These are phyloP conservation scores for Sebastes umbrosus DNA, from an alignment of 2,797 vertebrate genomes.

Conservation along the genomic window DNA sequence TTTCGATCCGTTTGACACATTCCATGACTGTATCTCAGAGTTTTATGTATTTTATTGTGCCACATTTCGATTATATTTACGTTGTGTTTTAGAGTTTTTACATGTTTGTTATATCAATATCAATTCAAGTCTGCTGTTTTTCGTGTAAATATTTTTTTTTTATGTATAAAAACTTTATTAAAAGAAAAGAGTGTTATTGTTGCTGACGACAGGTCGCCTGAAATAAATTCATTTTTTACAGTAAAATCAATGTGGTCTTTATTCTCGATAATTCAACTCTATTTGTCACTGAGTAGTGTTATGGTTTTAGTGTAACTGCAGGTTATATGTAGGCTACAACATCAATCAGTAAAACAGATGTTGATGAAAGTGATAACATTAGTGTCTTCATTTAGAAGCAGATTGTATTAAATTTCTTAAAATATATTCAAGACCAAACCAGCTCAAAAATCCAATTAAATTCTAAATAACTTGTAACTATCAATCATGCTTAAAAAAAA, in stretches of 20 bases:
- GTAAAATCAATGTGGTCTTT: conserved; percentile 27
- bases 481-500: background rate
- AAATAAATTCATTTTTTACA: conserved; percentile 65
- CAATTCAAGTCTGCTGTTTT: conserved; percentile 4
- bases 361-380: too few relatives aligned
- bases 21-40: conserved; percentile 53
- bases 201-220: conserved; percentile 9
- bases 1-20: conserved; percentile 58
- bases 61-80: conserved; percentile 14
- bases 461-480: background rate
- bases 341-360: background rate
- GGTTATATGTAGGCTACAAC: background rate
- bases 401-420: too few relatives aligned
- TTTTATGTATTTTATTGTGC: conserved; percentile 8
- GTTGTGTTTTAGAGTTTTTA: conserved; percentile 18
- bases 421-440: background rate
- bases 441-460: background rate
- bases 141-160: conserved; percentile 52
- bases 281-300: background rate
- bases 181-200: conserved; percentile 8
- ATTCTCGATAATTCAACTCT: background rate
- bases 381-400: too few relatives aligned
- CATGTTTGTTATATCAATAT: conserved; percentile 6
- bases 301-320: background rate
- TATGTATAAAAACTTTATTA: conserved; percentile 31